A percentile compares a stretch with the other conserved stretches of the same genome.
These are phyloP conservation scores for Chaenodraco wilsoni DNA, from an alignment of 2,797 vertebrate genomes.

Conservation along the genomic window DNA sequence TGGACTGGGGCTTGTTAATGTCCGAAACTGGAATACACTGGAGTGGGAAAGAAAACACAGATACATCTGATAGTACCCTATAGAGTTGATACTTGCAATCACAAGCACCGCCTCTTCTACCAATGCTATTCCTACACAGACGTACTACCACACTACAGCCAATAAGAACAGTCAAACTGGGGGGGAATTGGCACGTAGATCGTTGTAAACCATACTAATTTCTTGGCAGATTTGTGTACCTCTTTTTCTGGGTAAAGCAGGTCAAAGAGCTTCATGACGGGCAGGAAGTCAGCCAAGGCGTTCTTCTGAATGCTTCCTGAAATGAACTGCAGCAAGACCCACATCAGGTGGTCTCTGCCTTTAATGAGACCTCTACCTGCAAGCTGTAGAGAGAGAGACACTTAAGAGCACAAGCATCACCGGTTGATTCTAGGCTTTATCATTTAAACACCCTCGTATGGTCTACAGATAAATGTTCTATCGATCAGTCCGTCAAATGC, in stretches of 20 bases:
- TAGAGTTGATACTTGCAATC: neutral
- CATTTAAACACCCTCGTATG: neutral
- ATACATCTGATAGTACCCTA: neutral
- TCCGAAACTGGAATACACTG: slow-evolving; percentile 99
- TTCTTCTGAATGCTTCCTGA: slow-evolving; percentile 99
- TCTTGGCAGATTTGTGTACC: slow-evolving; percentile 70
- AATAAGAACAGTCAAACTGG: neutral
- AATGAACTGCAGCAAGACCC: slow-evolving; percentile 98
- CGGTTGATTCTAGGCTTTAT: neutral
- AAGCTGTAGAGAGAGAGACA: slow-evolving; percentile 80
- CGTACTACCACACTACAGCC: neutral
- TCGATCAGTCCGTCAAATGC: too few species aligned
- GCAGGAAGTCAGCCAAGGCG: slow-evolving; percentile 95
- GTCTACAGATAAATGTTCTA: too few species aligned
- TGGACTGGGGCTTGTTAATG: slow-evolving; percentile 99
- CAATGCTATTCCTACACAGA: neutral
- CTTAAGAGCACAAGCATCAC: neutral
- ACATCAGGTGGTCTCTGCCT: slow-evolving; percentile 98
- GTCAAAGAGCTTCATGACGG: slow-evolving; percentile 99
- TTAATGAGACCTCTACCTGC: slow-evolving; percentile 97
- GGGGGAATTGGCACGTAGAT: too few species aligned
- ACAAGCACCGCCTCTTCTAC: neutral
- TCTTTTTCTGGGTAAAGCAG: slow-evolving; percentile 98
- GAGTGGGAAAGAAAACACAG: neutral
- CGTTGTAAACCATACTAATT: rapidly evolving